Conservation (phyloP, 2,888 invertebrate species). For the Drosophila monieri region DNA sequence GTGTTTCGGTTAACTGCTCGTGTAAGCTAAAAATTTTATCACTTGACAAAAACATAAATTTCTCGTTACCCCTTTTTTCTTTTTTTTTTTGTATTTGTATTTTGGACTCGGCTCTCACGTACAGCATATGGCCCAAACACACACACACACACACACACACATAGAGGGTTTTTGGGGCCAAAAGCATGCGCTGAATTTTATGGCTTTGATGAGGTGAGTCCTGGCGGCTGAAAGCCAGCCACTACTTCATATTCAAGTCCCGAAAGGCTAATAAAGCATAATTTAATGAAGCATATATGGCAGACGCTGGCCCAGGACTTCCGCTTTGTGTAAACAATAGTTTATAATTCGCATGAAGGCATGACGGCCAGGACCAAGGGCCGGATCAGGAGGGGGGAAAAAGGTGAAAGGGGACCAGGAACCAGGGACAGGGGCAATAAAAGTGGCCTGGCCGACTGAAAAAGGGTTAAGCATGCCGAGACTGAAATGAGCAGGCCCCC, state of each 20-base stretch:
- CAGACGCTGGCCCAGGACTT: slow-evolving; percentile 70
- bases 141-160: no score
- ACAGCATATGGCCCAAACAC: slow-evolving; percentile 1
- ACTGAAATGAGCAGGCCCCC: slow-evolving; percentile 53
- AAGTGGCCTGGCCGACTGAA: slow-evolving; percentile 45
- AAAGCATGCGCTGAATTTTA: slow-evolving; percentile 59
- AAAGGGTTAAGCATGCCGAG: slow-evolving; percentile 61
- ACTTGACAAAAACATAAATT: slow-evolving; percentile 81
- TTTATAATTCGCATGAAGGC: slow-evolving; percentile 70
- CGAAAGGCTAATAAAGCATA: slow-evolving; percentile 82
- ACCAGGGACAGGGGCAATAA: slow-evolving; percentile 47
- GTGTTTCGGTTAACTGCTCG: slow-evolving; percentile 63
- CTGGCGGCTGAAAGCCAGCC: slow-evolving; percentile 25
- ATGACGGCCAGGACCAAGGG: neutral
- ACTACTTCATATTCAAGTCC: slow-evolving; percentile 80
- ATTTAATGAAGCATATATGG: slow-evolving; percentile 80
- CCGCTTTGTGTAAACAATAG: slow-evolving; percentile 80
- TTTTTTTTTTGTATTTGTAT: neutral
- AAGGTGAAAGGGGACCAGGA: neutral
- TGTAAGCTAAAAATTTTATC: slow-evolving; percentile 81
- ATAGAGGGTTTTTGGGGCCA: neutral
- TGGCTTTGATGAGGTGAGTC: slow-evolving; percentile 41
- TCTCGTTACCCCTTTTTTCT: slow-evolving; percentile 50
- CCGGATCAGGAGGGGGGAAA: no score
- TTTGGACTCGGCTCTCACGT: slow-evolving; percentile 5